Base-by-base conservation (phyloP, 2,888 invertebrate species). In the Volucella zonaria region DNA sequence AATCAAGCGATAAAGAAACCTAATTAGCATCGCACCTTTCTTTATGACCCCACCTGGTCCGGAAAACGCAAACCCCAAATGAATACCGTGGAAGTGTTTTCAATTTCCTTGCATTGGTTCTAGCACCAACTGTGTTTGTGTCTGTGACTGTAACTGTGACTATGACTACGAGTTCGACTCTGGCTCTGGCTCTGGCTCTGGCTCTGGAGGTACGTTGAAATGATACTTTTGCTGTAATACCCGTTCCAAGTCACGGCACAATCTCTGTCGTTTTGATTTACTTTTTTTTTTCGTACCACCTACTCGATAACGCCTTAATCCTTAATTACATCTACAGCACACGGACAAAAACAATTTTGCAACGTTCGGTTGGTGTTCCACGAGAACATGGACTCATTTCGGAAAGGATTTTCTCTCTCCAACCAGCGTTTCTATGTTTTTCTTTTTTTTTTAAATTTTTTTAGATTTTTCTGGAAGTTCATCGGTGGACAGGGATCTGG, bases 261-360 rank as follows among this genome's bases (percentile, higher is more conserved):
- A 67, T 52, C 66, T 64, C 31, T 54, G 51, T 64, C 49, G 58
- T 54, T 54, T 61, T 49, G 40, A 11, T 56, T 45, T 8, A 38
- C 14, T 15, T 43, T 45, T n/a, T n/a, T 66, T 12, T 18, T 15
- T 42, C 18, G 12, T 9, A n/a, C 18, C 45, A 9, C 11, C 45
- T 51, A 52, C 18, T 64, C 68, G 70, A 64, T 75, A 47, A 64
- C 18, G 67, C 76, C 68, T 76, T 85, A 85, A 80, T 85, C 85
- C 81, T 85, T 85, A 80, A 85, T 85, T 80, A 85, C 85, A 85
- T 85, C 80, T 77, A 73, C 56, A 80, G 49, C 68, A 77, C 80
- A 81, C 85, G 80, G 58, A 77, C 76, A 76, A 73, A 80, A 76
- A 85, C 73, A 62, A 83, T 83, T 79, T 75, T 43, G 59, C 58